These are phyloP conservation scores for Channa argus DNA, from an alignment of 2,113 vertebrate species.

Conservation along the genomic window DNA sequence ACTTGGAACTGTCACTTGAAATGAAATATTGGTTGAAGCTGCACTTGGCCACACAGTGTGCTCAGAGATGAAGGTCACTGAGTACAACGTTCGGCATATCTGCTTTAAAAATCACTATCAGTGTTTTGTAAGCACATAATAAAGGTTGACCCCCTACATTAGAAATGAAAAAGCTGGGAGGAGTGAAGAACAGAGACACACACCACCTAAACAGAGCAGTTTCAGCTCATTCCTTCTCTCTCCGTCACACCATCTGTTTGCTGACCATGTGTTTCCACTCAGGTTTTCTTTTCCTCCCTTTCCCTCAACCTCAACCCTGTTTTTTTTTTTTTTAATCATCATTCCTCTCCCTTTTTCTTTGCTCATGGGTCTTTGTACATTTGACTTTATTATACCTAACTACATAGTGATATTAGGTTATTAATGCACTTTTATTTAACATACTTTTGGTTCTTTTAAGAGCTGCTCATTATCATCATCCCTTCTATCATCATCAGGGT, in stretches of 20 bases:
- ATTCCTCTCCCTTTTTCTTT: background rate
- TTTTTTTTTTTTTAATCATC: background rate
- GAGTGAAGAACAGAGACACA: constrained; percentile 26
- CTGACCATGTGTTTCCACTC: constrained; percentile 39
- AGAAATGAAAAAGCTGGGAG: constrained; percentile 20
- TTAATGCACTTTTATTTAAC: too few relatives aligned
- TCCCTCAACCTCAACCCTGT: background rate
- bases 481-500: too few relatives aligned
- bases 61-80: background rate
- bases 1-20: too few relatives aligned
- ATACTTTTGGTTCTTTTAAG: too few relatives aligned
- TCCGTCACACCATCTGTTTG: constrained; percentile 15
- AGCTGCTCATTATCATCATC: too few relatives aligned
- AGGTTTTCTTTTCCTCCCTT: constrained; percentile 5
- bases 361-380: too few relatives aligned
- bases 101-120: constrained; percentile 4
- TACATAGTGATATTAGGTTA: too few relatives aligned
- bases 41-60: too few relatives aligned
- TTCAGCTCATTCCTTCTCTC: constrained; percentile 6
- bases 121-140: too few relatives aligned
- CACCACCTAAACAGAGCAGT: constrained; percentile 8
- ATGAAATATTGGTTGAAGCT: too few relatives aligned
- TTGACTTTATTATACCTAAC: too few relatives aligned
- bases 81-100: background rate
- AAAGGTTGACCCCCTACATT: constrained; percentile 10